Base-by-base conservation (phyloP, 2,888 invertebrate genomes). In the Palloptera scutellata region DNA sequence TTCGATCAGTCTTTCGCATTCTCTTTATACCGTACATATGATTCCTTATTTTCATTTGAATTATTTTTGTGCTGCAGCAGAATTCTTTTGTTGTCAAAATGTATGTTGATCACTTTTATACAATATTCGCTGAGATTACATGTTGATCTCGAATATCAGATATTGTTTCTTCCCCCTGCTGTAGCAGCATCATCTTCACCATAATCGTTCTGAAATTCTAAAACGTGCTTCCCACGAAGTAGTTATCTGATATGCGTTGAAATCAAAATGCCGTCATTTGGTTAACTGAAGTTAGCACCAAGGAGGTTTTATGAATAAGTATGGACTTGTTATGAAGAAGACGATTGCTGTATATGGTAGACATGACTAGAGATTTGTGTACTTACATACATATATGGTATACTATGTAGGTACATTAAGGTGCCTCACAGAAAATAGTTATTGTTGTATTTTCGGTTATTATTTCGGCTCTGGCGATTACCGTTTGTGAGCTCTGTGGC, bases 141-240 rank as follows among this genome's bases (percentile, higher is more conserved):
- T 77, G 77, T 77, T 80, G 78, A 82, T 80, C 81, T 80, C 78
- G 76, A 58, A 78, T 81, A 79, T 76, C 80, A 76, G 60, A 68
- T 58, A 61, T 53, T 52, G 48, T 64, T 58, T 65, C 42, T 60
- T 64, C 43, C 40, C 64, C 66, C 64, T 71, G 68, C 64, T 70
- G 68, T 68, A 66, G 64, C 64, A 61, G 2, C 61, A 66, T 66
- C 54, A 19, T 30, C 30, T 4, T 30, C 30, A 6, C 30, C 30
- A 30, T 30, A 30, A 30, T 30, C 30, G 6, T 30, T 30, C 2
- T 6, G 30, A 30, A 30, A 30, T 30, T 30, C 30, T 30, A 2
- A 30, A 30, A 72, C 74, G 75, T 74, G 78, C 79, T 82, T 81
- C 82, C 75, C 79, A 80, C 80, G 79, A 79, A 81, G 78, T 74